Evolutionary conservation across 2,797 vertebrate genomes (phyloP).

Genomic region (Phrynocephalus forsythii): DNA sequence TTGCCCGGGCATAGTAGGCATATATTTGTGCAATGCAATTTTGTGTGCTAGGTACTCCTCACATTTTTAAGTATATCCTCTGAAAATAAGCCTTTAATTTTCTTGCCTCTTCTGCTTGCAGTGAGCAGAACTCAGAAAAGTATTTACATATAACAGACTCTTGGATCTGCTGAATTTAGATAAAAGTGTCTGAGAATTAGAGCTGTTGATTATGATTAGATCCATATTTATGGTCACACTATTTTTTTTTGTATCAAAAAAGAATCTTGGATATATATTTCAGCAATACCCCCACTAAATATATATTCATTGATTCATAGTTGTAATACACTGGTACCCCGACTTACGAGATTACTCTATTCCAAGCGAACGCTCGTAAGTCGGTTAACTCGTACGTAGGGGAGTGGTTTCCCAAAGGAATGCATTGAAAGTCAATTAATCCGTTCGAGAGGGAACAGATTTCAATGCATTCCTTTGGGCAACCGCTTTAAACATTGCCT

Average conservation of each 20-base stretch:
- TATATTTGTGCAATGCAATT: conserved; percentile 67
- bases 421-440: no score
- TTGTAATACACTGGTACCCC: no score
- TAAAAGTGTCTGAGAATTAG: conserved; percentile 65
- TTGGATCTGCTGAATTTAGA: conserved; percentile 74
- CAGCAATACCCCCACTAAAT: no score
- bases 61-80: conserved; percentile 72
- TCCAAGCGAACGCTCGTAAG: no score
- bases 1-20: conserved; percentile 52
- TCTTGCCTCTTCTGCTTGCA: conserved; percentile 57
- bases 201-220: conserved; percentile 53
- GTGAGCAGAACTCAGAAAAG: conserved; percentile 73
- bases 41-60: conserved; percentile 62
- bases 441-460: no score
- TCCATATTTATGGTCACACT: conserved; percentile 51
- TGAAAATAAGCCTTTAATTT: conserved; percentile 71
- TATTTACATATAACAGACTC: conserved; percentile 68
- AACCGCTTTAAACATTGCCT: no score
- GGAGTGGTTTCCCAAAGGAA: no score
- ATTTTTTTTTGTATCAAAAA: conserved; percentile 47
- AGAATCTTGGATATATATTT: neutral
- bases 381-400: no score
- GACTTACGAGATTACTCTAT: no score
- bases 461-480: no score
- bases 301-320: no score